Base-by-base conservation (phyloP, 92 coral and sea anemone species). In the Porites cylindrica region DNA sequence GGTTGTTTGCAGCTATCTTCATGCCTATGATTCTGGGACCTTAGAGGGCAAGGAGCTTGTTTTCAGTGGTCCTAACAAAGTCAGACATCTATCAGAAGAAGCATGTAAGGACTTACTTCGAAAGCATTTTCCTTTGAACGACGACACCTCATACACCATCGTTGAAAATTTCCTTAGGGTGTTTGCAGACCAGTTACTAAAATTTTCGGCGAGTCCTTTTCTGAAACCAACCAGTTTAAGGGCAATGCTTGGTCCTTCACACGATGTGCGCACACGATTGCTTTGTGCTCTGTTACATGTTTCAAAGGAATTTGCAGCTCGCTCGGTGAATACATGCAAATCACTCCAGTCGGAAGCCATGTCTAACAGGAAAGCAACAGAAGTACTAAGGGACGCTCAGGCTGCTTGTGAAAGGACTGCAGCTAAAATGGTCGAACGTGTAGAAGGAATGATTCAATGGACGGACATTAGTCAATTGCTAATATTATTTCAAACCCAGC, bases 381-480 rank as follows among this genome's bases (percentile, higher is more conserved):
- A 66, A 16, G 63, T 66, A 54, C 61, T 56, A 3, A 67, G 54
- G 21, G 65, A 59, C 53, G 75, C 76, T 1, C 70, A 66, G 24
- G 7, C 32, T 5, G 18, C 76, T n/a, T 63, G 72, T 29, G 80
- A 80, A 8, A 91, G 78, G 51, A 87, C 92, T 38, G 98, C 98
- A 6, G 90, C 73, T 7, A 79, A 74, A 68, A 94, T 94, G 98
- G 94, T 94, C 10, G 70, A 85, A 64, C 89, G 98, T 60, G 95
- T 94, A 3, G 63, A 89, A 70, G 95, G 95, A 50, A 94, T 94
- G 98, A 90, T 94, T 29, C 92, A 86, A 68, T 95, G 98, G 98
- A 96, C 93, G 9, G 93, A 95, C 52, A 93, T 92, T 50, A 95
- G 92, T 65, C 98, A 95, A 77, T 83, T 95, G 4, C 87, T 95